These are phyloP conservation scores for Corythucha ciliata DNA, from an alignment of 2,888 invertebrate species.

Conservation along the genomic window DNA sequence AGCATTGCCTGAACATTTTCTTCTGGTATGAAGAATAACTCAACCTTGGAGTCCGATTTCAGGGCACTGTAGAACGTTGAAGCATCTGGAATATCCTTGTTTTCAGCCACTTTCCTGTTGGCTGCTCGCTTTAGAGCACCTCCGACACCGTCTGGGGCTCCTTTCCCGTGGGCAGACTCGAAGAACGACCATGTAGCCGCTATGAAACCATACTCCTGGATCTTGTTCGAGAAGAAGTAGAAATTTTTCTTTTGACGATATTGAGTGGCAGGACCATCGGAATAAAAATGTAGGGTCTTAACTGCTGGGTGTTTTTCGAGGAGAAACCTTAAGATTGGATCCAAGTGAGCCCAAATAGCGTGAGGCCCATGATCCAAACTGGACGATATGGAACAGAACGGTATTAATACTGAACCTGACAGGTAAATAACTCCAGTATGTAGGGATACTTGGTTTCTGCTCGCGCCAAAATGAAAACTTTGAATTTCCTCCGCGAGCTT, in stretches of 20 bases:
- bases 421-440: neutral
- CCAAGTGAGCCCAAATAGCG: conserved; percentile 9
- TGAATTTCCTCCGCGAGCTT: conserved; percentile 5
- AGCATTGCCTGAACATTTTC: conserved; percentile 3
- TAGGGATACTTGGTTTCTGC: neutral
- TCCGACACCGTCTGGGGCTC: conserved; percentile 16
- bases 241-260: neutral
- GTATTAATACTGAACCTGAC: too few relatives aligned
- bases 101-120: conserved; percentile 4
- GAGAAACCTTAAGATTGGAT: conserved; percentile 1
- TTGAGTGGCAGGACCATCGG: neutral
- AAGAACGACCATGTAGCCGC: conserved; percentile 13
- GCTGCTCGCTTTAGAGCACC: conserved; percentile 12
- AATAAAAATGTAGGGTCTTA: neutral
- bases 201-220: conserved; percentile 12
- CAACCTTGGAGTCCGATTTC: neutral
- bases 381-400: conserved; percentile 4
- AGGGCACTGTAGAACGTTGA: conserved; percentile 3
- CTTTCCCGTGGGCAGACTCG: conserved; percentile 14
- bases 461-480: conserved; percentile 5
- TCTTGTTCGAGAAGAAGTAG: neutral
- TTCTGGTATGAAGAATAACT: conserved; percentile 8
- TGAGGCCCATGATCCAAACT: conserved; percentile 3
- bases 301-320: neutral
- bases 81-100: conserved; percentile 11